Conservation (phyloP, 2,113 vertebrate genomes). For the Ctenomys sociabilis region DNA sequence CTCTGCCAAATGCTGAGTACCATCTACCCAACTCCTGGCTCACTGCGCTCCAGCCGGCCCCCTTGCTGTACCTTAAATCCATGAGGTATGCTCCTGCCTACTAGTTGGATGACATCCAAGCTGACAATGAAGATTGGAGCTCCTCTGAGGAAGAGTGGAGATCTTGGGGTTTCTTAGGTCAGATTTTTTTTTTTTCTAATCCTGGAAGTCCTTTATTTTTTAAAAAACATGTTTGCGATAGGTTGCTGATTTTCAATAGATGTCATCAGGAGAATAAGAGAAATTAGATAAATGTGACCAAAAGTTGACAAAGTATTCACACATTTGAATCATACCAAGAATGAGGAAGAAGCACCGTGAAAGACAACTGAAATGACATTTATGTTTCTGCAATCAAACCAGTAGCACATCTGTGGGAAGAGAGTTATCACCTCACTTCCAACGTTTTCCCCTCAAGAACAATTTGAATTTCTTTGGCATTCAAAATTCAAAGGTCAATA, state of each 20-base stretch:
- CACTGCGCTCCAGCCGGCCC: not conserved
- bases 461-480: slow-evolving; percentile 97
- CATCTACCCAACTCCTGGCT: not conserved
- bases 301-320: slow-evolving; percentile 81
- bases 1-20: not conserved
- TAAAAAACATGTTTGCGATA: slow-evolving; percentile 69
- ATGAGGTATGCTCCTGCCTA: not conserved
- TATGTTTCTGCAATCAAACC: slow-evolving; percentile 81
- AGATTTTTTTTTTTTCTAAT: slow-evolving; percentile 70
- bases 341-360: slow-evolving; percentile 60
- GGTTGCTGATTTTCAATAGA: slow-evolving; percentile 79
- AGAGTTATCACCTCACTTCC: slow-evolving; percentile 90
- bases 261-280: slow-evolving; percentile 79
- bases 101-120: no score
- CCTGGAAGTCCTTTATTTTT: slow-evolving; percentile 83
- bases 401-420: slow-evolving; percentile 67
- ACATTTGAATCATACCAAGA: slow-evolving; percentile 73
- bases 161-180: not conserved
- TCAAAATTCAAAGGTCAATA: slow-evolving; percentile 95
- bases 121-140: no score
- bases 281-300: slow-evolving; percentile 81
- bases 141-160: not conserved
- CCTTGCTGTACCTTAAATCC: not conserved
- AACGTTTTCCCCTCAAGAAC: slow-evolving; percentile 96
- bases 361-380: slow-evolving; percentile 83